Percentiles rank a stretch among this genome's conserved stretches.
Conservation (phyloP, 2,797 vertebrate species). For the Danio albolineatus region DNA sequence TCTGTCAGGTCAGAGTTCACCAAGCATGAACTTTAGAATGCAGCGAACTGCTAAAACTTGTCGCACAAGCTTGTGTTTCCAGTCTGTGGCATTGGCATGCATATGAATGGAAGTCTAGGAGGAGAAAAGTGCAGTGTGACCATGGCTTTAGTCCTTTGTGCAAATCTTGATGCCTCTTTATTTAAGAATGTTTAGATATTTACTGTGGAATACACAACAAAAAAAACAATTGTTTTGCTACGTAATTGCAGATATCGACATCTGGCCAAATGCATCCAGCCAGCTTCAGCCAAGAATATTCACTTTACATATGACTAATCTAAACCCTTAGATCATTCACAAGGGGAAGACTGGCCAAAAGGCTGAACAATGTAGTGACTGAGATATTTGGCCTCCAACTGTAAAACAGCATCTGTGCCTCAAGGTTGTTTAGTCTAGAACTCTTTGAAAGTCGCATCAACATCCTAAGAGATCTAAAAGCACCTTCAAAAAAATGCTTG, state of each 20-base stretch:
- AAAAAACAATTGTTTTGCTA: too few relatives aligned
- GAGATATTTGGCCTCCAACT: conserved; percentile 16
- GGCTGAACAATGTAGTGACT: conserved; percentile 52
- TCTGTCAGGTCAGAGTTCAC: too few relatives aligned
- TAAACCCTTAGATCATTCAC: not conserved
- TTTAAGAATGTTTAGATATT: too few relatives aligned
- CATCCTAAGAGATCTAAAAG: not conserved
- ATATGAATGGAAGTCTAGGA: too few relatives aligned
- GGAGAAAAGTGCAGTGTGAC: too few relatives aligned
- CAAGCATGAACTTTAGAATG: too few relatives aligned
- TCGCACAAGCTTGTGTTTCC: too few relatives aligned
- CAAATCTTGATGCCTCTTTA: not conserved
- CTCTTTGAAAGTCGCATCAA: not conserved
- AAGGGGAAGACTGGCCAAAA: conserved; percentile 65
- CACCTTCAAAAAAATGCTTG: not conserved
- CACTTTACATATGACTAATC: not conserved
- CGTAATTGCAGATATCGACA: too few relatives aligned
- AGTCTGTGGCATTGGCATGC: too few relatives aligned
- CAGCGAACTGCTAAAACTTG: too few relatives aligned
- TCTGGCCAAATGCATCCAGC: too few relatives aligned
- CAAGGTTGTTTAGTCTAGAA: conserved; percentile 6
- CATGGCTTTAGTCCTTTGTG: conserved; percentile 9
- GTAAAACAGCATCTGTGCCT: not conserved
- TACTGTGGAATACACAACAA: too few relatives aligned
- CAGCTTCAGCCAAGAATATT: not conserved